Percentiles rank a stretch among this genome's conserved stretches.
phyloP scores from a whole-genome alignment of 2,113 vertebrate species.

The Merops nubicus region DNA sequence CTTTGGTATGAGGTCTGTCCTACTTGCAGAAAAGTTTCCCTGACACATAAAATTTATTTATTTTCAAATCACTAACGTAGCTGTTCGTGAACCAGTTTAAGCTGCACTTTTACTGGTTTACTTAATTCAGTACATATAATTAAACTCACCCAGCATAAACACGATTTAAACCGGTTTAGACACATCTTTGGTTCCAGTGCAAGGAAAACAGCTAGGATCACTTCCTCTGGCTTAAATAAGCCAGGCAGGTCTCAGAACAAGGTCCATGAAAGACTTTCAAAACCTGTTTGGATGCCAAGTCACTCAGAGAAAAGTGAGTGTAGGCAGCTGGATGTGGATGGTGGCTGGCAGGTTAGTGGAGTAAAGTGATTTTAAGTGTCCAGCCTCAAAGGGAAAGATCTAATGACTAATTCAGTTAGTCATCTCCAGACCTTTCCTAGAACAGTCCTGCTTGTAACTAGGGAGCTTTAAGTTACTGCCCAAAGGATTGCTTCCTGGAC shows the following conservation, averaged over 20 bases:
- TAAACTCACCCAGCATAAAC: neutral
- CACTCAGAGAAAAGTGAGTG: neutral
- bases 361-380: neutral
- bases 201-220: neutral
- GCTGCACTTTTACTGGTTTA: neutral
- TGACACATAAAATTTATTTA: neutral
- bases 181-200: neutral
- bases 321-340: neutral
- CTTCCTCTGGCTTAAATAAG: neutral
- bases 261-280: neutral
- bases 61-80: neutral
- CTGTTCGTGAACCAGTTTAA: neutral
- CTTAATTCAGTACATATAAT: neutral
- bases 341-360: neutral
- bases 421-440: conserved; percentile 13
- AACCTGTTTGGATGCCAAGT: neutral
- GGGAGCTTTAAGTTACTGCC: neutral
- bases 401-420: conserved; percentile 46
- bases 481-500: neutral
- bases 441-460: neutral
- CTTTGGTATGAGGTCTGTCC: neutral
- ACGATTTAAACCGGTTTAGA: neutral
- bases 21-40: neutral
- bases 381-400: neutral
- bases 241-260: neutral